A percentile compares a stretch with the other conserved stretches of the same genome.
Conservation (phyloP, 2,888 invertebrate genomes). For the Alsophila aescularia region DNA sequence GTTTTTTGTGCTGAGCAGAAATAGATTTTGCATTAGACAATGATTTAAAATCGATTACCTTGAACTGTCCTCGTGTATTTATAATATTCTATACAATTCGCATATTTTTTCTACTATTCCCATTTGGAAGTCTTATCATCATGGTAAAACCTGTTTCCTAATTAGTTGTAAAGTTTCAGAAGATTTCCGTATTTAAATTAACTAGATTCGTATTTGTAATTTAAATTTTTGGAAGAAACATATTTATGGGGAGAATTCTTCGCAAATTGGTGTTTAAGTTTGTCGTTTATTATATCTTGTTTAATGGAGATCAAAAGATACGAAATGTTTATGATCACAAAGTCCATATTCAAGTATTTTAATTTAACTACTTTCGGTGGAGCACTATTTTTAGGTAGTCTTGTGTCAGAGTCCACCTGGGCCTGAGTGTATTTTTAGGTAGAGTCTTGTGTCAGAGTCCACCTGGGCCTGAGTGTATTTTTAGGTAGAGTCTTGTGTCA, state of each 20-base stretch:
- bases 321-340: not conserved
- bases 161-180: slow-evolving; percentile 15
- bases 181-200: slow-evolving; percentile 16
- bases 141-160: slow-evolving; percentile 6
- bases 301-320: slow-evolving; percentile 14
- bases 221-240: slow-evolving; percentile 8
- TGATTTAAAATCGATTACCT: slow-evolving; percentile 11
- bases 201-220: slow-evolving; percentile 13
- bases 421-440: no score
- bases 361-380: not conserved
- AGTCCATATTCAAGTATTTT: not conserved
- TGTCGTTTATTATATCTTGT: slow-evolving; percentile 17
- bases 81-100: not conserved
- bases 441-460: no score
- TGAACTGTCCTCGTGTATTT: not conserved
- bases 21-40: slow-evolving; percentile 15
- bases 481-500: no score
- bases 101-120: not conserved
- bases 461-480: no score
- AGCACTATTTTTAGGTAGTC: not conserved
- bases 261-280: slow-evolving; percentile 10
- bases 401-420: no score
- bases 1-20: slow-evolving; percentile 35
- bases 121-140: slow-evolving; percentile 3
- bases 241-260: slow-evolving; percentile 19